Conservation (phyloP, 2,113 vertebrate genomes). For the Mixornis gularis region DNA sequence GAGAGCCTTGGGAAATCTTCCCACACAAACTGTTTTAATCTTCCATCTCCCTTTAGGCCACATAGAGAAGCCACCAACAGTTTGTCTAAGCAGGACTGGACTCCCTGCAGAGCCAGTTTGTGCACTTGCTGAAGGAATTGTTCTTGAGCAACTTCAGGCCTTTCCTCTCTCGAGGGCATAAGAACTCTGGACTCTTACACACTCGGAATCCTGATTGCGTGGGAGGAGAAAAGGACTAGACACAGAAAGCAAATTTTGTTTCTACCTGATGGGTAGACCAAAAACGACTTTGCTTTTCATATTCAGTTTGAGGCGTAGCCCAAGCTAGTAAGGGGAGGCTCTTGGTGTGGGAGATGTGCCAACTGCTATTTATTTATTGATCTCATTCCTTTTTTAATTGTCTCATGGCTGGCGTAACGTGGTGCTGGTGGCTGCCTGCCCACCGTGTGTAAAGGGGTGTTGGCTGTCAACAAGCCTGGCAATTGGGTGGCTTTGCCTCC, state of each 20-base stretch:
- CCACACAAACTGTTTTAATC: conserved; percentile 46
- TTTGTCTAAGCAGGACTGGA: conserved; percentile 40
- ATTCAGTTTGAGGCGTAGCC: not conserved
- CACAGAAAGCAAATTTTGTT: conserved; percentile 10
- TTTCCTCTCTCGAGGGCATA: conserved; percentile 58
- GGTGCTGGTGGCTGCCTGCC: conserved; percentile 29
- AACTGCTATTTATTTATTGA: conserved; percentile 31
- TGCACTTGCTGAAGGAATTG: conserved; percentile 53
- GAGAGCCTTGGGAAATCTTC: conserved; percentile 39
- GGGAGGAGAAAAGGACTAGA: conserved; percentile 28
- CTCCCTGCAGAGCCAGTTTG: conserved; percentile 64
- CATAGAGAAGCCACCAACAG: conserved; percentile 19
- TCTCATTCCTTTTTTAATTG: not conserved
- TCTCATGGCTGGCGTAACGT: not conserved
- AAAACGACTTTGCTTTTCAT: not conserved
- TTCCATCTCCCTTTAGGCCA: conserved; percentile 44
- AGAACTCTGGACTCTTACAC: conserved; percentile 47
- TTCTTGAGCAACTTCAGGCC: conserved; percentile 56
- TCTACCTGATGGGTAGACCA: conserved; percentile 11
- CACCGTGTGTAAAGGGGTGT: not conserved
- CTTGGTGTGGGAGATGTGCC: not conserved
- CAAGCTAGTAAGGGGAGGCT: not conserved
- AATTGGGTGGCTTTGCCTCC: conserved; percentile 32
- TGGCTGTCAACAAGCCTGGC: conserved; percentile 12
- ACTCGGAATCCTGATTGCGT: not conserved